Evolutionary conservation across 2,113 vertebrate species (phyloP), one percentile per base, ranked within the genome.

Genomic region (Catharus minimus): DNA sequence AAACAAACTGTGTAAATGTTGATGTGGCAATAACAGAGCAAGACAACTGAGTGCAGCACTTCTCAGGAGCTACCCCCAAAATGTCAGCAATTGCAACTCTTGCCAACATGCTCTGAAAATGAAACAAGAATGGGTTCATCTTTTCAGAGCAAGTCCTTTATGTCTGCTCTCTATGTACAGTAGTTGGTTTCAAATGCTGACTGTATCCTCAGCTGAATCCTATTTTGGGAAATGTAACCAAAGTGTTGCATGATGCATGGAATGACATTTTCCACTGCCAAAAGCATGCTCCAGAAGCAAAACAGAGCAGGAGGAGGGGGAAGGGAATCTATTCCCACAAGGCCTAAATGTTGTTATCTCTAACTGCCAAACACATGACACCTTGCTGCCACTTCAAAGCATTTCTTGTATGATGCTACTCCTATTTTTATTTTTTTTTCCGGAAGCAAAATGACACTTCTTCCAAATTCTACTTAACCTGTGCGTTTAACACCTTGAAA

Each of bases 1-100:
- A 97, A 97, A 97, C 95, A 97, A 97, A 94, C 86, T 81, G 58
- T 92, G 93, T 95, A 92, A 94, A 89, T 85, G 86, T 94, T 96
- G 93, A 94, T 83, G 69, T 73, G 86, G 95, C 92, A 93, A 80
- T 46, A 96, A 87, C 76, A 79, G 88, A 96, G 81, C 88, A 95
- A 76, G 84, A 94, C 90, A 86, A 95, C 74, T 0, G 44, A 93
- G 64, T 52, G 82, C 71, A 79, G 65, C 56, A 41, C 43, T 85
- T 90, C 89, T 75, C 86, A n/a, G 76, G 68, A 92, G 62, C 77
- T 87, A 77, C 38, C 89, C 92, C 78, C 47, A 80, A 92, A 95
- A 89, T 68, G 88, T 88, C 95, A 94, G 76, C 2, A 9, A 92
- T n/a, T 5, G 5, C 66, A 93, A n/a, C 39, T 88, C 84, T 84